Evolutionary conservation across 1,140 invertebrate species (phyloP).

Genomic region (Brachionus manjavacas): DNA sequence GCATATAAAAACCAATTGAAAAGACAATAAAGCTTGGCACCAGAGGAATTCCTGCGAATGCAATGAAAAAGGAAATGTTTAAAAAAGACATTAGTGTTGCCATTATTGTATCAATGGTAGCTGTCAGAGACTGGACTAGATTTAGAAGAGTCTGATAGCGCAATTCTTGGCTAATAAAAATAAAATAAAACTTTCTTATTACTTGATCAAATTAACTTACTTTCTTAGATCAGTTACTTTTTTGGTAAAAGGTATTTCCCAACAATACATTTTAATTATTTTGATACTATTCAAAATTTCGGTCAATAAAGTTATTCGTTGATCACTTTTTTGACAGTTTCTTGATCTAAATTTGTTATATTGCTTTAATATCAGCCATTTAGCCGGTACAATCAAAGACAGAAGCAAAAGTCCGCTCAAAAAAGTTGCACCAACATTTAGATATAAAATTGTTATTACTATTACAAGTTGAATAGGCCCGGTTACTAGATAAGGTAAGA

Average conservation of each 20-base stretch:
- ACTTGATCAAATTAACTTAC: not conserved
- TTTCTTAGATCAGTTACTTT: constrained; percentile 24
- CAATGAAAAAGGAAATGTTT: constrained; percentile 28
- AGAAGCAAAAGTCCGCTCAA: not conserved
- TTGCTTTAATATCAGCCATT: not conserved
- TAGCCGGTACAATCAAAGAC: not conserved
- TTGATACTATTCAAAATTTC: constrained; percentile 84
- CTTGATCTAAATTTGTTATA: constrained; percentile 31
- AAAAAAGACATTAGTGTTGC: constrained; percentile 27
- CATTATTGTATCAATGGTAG: constrained; percentile 40
- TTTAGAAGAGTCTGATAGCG: constrained; percentile 11
- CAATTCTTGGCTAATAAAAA: constrained; percentile 2
- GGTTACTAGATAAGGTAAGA: constrained; percentile 12
- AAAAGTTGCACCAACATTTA: constrained; percentile 9
- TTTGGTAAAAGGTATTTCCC: constrained; percentile 47
- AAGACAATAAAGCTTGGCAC: constrained; percentile 33
- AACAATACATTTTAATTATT: constrained; percentile 75
- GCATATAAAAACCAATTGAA: constrained; percentile 38
- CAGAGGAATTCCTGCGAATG: not conserved
- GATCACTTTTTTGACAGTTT: constrained; percentile 59
- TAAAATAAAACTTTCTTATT: not conserved
- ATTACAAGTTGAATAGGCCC: constrained; percentile 24
- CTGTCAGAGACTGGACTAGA: not conserved
- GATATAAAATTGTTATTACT: not conserved
- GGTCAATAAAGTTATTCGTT: constrained; percentile 77